Base-by-base conservation (phyloP, 2,113 vertebrate species). In the Paradisaea rubra region DNA sequence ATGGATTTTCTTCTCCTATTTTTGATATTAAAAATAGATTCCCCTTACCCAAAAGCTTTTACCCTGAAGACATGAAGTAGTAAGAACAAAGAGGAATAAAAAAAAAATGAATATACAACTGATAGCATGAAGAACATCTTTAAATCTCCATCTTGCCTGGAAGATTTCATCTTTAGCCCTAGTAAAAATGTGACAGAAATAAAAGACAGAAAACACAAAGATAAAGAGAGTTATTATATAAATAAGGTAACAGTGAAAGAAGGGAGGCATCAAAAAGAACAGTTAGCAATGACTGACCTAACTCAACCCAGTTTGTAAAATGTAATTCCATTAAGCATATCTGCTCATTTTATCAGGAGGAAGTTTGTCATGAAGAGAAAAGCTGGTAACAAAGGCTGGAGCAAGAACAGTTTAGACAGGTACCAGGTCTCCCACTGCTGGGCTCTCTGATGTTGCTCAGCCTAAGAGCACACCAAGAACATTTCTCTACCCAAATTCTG, bases 1-100 rank as follows among this genome's bases (percentile, higher is more conserved):
- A 70, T n/a, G 27, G 50, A 65, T 91, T 88, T 91, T 64, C 41
- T 71, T 91, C 56, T 85, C 66, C 54, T 84, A 45, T 42, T 64
- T 76, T 47, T 71, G 76, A 53, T 70, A 87, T 81, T 44, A 81
- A 87, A 93, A 97, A 94, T 41, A 82, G 53, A 83, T 93, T 94
- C 90, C 93, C 96, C 96, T 97, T 97, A 97, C 97, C 97, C 91
- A 93, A 89, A 93, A 93, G 54, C 54, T 95, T 95, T 82, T 96
- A 96, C 78, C 92, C 94, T 37, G 93, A 96, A 92, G 90, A 93
- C 84, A 89, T 91, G 76, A 81, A 92, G 93, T 53, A 95, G 83
- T 81, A 96, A 96, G 93, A 96, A 82, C 66, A 96, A 93, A 95
- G 86, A 96, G 47, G 86, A 95, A 92, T 83, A 28, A 89, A 73